Percentiles rank a stretch among this genome's conserved stretches.
Evolutionary conservation across 2,888 invertebrate genomes (phyloP).

Genomic region (Vannuccia rotundouncinata): DNA sequence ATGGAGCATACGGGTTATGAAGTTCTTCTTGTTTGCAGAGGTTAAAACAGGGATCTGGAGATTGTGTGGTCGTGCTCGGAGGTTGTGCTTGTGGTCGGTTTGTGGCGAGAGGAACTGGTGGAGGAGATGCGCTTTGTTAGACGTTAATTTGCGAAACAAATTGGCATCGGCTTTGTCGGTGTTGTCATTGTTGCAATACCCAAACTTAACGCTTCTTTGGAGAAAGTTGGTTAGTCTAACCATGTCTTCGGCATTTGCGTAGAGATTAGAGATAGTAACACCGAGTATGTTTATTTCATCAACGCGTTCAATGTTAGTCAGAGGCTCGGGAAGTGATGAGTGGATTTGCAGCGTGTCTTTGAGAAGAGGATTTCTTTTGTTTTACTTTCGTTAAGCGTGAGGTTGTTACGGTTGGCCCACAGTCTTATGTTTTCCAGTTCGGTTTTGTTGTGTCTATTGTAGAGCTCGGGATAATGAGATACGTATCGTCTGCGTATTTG

Average conservation of each 20-base stretch:
- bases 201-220: background rate
- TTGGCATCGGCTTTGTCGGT: constrained; percentile 13
- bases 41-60: background rate
- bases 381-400: constrained; percentile 3
- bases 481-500: constrained; percentile 31
- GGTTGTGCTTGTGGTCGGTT: background rate
- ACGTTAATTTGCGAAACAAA: background rate
- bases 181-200: background rate
- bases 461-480: background rate
- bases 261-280: background rate
- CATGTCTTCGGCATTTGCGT: constrained; percentile 5
- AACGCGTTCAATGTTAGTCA: constrained; percentile 6
- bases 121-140: constrained; percentile 10
- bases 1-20: constrained; percentile 11
- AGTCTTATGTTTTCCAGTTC: constrained; percentile 9
- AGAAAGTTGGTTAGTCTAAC: constrained; percentile 9
- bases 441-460: background rate
- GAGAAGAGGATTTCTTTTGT: constrained; percentile 29
- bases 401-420: background rate
- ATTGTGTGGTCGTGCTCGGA: constrained; percentile 5
- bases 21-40: background rate
- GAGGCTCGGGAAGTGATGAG: background rate
- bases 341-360: background rate
- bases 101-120: constrained; percentile 16
- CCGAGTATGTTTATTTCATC: constrained; percentile 28